phyloP scores from a whole-genome alignment of 2,797 vertebrate genomes.

The Babyrousa celebensis region DNA sequence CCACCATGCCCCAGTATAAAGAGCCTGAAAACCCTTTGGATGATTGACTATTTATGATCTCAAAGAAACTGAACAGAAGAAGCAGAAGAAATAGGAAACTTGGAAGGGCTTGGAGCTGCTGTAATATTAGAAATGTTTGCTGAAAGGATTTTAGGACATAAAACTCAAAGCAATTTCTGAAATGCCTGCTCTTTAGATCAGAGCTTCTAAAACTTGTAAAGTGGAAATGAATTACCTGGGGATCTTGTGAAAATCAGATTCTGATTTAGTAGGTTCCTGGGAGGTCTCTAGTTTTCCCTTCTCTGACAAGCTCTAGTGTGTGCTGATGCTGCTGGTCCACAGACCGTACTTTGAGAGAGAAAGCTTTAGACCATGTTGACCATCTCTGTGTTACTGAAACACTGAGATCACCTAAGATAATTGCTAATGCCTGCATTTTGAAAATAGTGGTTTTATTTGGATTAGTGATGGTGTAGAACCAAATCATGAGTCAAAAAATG shows the following conservation, averaged over 20 bases:
- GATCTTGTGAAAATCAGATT: background rate
- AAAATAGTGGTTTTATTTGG: background rate
- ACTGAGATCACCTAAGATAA: background rate
- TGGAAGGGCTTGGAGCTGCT: background rate
- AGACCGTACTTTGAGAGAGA: background rate
- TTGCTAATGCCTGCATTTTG: background rate
- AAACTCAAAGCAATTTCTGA: background rate
- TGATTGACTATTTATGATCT: background rate
- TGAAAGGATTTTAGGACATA: background rate
- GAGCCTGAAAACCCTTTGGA: background rate
- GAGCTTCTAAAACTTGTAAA: background rate
- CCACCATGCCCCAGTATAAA: background rate
- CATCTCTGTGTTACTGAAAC: background rate
- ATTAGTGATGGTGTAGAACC: background rate
- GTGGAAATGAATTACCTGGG: background rate
- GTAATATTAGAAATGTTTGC: background rate
- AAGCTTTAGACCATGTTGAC: background rate
- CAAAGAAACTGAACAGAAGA: background rate
- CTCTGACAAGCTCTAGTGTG: background rate
- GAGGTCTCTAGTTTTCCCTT: background rate
- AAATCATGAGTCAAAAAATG: constrained; percentile 9
- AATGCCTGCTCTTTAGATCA: background rate
- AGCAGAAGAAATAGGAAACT: background rate
- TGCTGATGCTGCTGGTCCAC: background rate
- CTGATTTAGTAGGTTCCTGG: background rate